These are phyloP conservation scores for Hydrochoerus hydrochaeris DNA, from an alignment of 2,113 vertebrate genomes.

Conservation along the genomic window DNA sequence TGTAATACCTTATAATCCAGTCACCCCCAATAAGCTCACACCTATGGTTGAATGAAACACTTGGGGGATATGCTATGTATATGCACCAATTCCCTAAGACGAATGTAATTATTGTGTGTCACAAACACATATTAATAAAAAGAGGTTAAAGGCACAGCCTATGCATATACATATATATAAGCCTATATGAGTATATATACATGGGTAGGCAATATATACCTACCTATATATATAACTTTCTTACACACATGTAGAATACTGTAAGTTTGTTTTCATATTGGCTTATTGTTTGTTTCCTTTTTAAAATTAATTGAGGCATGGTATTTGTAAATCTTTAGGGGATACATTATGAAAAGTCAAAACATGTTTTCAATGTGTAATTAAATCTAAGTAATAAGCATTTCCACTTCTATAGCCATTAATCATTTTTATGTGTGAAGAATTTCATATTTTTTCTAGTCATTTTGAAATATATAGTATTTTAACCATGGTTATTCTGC, in stretches of 20 bases:
- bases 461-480: background rate
- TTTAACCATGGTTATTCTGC: background rate
- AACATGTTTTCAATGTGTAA: background rate
- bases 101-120: background rate
- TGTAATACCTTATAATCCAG: no score
- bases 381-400: background rate
- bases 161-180: no score
- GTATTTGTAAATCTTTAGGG: background rate
- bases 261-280: background rate
- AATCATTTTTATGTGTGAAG: background rate
- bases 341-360: background rate
- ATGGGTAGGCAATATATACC: background rate
- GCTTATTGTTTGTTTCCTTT: background rate
- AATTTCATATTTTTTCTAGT: background rate
- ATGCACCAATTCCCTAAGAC: background rate
- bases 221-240: background rate
- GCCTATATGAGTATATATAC: background rate
- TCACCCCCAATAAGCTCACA: no score
- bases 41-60: no score
- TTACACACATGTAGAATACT: background rate
- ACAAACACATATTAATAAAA: background rate
- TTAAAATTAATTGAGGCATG: background rate
- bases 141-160: background rate
- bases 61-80: background rate
- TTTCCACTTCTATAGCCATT: background rate